A percentile compares a stretch with the other conserved stretches of the same genome.
phyloP scores from a whole-genome alignment of 2,113 vertebrate species.

The Dissostichus mawsoni region DNA sequence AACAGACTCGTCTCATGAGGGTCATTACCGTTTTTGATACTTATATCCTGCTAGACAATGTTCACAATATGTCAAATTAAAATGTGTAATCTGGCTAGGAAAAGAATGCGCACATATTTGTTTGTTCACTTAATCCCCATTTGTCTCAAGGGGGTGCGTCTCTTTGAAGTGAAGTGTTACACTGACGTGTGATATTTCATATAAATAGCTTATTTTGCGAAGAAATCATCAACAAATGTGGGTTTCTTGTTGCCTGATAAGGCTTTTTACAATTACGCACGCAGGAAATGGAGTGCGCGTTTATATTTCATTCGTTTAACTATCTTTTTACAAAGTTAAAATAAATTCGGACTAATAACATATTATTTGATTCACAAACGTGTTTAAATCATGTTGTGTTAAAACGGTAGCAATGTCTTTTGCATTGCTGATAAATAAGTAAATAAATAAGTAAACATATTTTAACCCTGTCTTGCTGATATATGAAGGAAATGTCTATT shows the following conservation, averaged over 20 bases:
- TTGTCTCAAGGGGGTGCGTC: neutral
- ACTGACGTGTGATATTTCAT: neutral
- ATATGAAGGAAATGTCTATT: constrained; percentile 6
- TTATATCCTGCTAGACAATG: neutral
- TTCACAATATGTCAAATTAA: neutral
- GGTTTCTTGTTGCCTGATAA: neutral
- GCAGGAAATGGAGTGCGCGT: constrained; percentile 1
- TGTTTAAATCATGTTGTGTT: neutral
- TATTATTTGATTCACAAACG: neutral
- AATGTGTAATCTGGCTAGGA: neutral
- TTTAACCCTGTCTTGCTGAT: neutral
- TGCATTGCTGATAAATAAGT: neutral
- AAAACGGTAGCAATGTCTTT: neutral
- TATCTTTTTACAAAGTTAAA: neutral
- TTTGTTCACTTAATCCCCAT: neutral
- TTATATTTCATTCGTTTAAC: neutral
- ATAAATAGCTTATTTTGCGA: neutral
- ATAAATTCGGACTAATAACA: neutral
- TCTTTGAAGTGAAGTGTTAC: neutral
- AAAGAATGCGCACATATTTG: neutral
- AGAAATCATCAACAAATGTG: neutral
- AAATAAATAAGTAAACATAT: neutral
- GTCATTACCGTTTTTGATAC: neutral
- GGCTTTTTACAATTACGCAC: constrained; percentile 41
- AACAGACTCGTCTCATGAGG: neutral